Conservation (phyloP, 1,140 invertebrate species). For the Apis dorsata region DNA sequence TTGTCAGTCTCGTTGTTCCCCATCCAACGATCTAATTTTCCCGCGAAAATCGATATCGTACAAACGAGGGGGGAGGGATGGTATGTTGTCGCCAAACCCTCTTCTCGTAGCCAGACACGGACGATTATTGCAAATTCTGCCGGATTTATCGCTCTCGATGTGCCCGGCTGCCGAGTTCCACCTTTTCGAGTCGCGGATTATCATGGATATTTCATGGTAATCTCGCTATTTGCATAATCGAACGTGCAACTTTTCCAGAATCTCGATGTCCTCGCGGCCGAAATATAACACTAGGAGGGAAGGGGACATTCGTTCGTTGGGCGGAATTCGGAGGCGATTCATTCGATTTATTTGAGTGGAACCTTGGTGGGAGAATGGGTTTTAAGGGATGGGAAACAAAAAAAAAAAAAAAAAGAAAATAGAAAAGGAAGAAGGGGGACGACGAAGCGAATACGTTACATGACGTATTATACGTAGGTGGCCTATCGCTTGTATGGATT, state of each 20-base stretch:
- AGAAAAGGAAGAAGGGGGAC: neutral
- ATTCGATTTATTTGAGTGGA: neutral
- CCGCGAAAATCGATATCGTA: conserved; percentile 30
- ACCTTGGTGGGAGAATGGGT: neutral
- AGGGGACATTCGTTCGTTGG: neutral
- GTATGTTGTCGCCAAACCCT: neutral
- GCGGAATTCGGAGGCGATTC: neutral
- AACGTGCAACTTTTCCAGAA: neutral
- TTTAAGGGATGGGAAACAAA: too few species aligned
- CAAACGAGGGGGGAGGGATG: neutral
- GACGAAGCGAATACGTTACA: neutral
- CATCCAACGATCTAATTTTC: conserved; percentile 34
- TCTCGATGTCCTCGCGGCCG: neutral
- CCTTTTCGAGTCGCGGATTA: neutral
- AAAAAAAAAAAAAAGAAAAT: too few species aligned
- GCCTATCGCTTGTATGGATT: conserved; percentile 41
- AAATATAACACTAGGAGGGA: neutral
- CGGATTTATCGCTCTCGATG: conserved; percentile 27
- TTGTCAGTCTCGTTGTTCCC: conserved; percentile 21
- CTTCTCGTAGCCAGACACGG: neutral
- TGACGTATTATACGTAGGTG: neutral
- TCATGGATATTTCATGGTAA: neutral
- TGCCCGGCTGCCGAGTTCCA: neutral
- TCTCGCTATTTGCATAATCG: conserved; percentile 4
- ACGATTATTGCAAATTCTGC: conserved; percentile 41